Conservation (phyloP, 2,797 vertebrate species). For the Amphiprion clarkii region DNA sequence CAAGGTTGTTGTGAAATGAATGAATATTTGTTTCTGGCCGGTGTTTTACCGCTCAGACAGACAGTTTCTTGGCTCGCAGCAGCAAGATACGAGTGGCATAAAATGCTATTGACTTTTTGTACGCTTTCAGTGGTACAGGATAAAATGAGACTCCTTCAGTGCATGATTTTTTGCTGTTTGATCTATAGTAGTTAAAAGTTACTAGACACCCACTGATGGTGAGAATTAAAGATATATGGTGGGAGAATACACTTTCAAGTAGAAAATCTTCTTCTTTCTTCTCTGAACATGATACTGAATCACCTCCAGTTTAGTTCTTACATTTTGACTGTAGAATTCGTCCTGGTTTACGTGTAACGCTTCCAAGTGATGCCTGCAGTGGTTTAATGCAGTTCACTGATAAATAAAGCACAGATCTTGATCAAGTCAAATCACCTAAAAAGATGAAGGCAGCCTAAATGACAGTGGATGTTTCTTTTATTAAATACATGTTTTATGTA, state of each 20-base stretch:
- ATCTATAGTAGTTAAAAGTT: not conserved
- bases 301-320: too few relatives aligned
- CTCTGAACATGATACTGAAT: too few relatives aligned
- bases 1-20: constrained; percentile 20
- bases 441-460: too few relatives aligned
- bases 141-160: not conserved
- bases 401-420: too few relatives aligned
- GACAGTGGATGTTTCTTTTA: too few relatives aligned
- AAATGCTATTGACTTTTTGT: constrained; percentile 18
- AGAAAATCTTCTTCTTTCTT: not conserved
- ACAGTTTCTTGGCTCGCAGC: constrained; percentile 5
- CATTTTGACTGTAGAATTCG: too few relatives aligned
- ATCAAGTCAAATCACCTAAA: too few relatives aligned
- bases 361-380: too few relatives aligned
- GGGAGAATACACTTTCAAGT: not conserved
- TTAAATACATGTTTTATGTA: too few relatives aligned
- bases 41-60: constrained; percentile 11
- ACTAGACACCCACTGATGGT: not conserved
- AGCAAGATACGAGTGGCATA: not conserved
- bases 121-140: not conserved
- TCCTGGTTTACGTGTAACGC: too few relatives aligned
- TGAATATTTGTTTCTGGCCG: constrained; percentile 10
- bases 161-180: not conserved
- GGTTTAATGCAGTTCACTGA: too few relatives aligned
- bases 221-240: constrained; percentile 7